Evolutionary conservation across 2,797 vertebrate species (phyloP).

Genomic region (Danio kyathit): DNA sequence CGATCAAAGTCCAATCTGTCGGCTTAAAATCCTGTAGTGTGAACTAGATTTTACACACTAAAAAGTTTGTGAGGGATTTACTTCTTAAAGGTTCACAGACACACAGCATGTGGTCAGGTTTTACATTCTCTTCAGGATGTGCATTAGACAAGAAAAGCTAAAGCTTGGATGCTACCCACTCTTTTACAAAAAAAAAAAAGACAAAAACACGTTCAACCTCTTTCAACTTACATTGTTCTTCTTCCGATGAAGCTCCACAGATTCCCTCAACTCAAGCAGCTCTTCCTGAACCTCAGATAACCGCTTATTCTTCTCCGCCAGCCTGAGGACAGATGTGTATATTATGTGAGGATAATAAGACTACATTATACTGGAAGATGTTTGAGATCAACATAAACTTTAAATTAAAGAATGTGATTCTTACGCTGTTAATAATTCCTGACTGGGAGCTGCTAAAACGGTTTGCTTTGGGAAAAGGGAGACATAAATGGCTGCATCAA

Average conservation of each 20-base stretch:
- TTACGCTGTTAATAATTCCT: slow-evolving; percentile 77
- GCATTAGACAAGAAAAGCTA: background rate
- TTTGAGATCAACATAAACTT: background rate
- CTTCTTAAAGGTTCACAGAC: background rate
- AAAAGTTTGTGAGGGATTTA: background rate
- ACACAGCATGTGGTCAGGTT: background rate
- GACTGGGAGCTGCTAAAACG: slow-evolving; percentile 68
- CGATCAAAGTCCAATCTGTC: too few relatives aligned
- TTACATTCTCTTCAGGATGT: slow-evolving; percentile 1
- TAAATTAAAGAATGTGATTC: slow-evolving; percentile 56
- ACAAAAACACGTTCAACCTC: background rate
- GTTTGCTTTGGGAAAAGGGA: slow-evolving; percentile 62
- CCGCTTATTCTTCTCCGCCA: slow-evolving; percentile 87
- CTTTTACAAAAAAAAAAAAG: background rate
- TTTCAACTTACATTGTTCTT: slow-evolving; percentile 93
- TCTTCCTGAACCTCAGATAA: slow-evolving; percentile 83
- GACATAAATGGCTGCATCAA: background rate
- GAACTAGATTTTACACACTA: too few relatives aligned
- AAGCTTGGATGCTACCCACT: background rate
- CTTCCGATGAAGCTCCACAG: slow-evolving; percentile 92
- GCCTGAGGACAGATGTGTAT: slow-evolving; percentile 72
- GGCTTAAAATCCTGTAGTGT: too few relatives aligned
- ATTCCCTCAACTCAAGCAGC: slow-evolving; percentile 84
- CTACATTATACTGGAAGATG: background rate
- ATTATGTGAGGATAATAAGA: background rate